Evolutionary conservation across 2,888 invertebrate species (phyloP).

Genomic region (Tetramorium bicarinatum): DNA sequence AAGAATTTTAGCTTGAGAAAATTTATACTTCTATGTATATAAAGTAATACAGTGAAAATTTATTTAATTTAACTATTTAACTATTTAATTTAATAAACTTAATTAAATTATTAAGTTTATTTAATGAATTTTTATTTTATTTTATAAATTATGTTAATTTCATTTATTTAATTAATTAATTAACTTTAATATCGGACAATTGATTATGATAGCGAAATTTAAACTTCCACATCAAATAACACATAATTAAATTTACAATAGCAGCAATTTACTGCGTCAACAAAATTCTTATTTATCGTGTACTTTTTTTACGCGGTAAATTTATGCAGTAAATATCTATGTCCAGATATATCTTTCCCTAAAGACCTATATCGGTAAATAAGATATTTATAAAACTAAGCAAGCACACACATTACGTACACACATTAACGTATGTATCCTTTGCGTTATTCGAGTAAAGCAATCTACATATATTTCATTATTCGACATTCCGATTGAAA

Average conservation of each 20-base stretch:
- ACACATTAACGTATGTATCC: neutral
- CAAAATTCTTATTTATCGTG: neutral
- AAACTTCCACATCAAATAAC: neutral
- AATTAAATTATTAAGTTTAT: neutral
- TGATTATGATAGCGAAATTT: neutral
- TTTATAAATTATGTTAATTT: neutral
- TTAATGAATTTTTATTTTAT: neutral
- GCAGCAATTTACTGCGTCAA: neutral
- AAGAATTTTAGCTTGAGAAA: neutral
- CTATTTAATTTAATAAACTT: too few relatives aligned
- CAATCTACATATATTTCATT: neutral
- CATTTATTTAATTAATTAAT: neutral
- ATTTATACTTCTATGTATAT: neutral
- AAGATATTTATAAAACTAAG: constrained; percentile 33
- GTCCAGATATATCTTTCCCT: neutral
- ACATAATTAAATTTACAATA: too few relatives aligned
- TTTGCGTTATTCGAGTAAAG: neutral
- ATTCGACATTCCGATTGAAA: constrained; percentile 34
- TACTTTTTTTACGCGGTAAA: neutral
- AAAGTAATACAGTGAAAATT: constrained; percentile 3
- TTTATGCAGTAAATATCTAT: constrained; percentile 1
- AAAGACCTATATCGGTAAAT: constrained; percentile 35
- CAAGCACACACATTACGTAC: neutral
- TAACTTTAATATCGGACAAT: constrained; percentile 5
- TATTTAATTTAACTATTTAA: too few relatives aligned